Conservation (phyloP, 2,113 vertebrate genomes). For the Rhinopithecus roxellana region DNA sequence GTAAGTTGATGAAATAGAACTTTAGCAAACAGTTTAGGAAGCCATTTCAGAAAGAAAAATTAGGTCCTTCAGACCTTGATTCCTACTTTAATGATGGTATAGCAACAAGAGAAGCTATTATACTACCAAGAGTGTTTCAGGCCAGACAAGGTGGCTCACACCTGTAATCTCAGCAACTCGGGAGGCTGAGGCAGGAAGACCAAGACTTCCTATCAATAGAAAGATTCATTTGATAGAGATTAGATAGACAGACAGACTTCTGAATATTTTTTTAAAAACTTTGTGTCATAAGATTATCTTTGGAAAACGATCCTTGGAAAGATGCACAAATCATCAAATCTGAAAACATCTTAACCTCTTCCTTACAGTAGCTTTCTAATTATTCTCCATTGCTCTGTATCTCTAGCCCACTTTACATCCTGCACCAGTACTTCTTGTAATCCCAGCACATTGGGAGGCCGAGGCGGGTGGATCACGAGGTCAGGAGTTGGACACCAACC, state of each 20-base stretch:
- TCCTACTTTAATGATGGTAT: background rate
- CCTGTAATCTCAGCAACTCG: too few species aligned
- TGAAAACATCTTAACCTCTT: background rate
- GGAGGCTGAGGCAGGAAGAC: background rate
- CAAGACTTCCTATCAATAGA: too few species aligned
- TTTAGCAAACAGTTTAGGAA: background rate
- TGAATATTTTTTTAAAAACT: too few species aligned
- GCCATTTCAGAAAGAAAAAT: constrained; percentile 6
- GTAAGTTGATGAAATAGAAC: background rate
- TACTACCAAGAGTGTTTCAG: background rate
- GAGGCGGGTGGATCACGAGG: too few species aligned
- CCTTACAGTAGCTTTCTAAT: background rate
- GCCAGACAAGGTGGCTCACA: too few species aligned
- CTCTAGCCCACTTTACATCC: background rate
- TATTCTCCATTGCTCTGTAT: background rate
- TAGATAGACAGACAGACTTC: too few species aligned
- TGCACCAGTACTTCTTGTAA: background rate
- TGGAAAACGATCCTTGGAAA: background rate
- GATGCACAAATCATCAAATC: background rate
- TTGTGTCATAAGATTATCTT: too few species aligned
- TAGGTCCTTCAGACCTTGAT: background rate
- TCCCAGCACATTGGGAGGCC: too few species aligned
- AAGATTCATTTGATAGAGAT: too few species aligned
- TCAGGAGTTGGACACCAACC: too few species aligned
- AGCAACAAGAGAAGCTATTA: background rate